These are phyloP conservation scores for Seladonia tumulorum DNA, from an alignment of 2,888 invertebrate species.

Conservation along the genomic window DNA sequence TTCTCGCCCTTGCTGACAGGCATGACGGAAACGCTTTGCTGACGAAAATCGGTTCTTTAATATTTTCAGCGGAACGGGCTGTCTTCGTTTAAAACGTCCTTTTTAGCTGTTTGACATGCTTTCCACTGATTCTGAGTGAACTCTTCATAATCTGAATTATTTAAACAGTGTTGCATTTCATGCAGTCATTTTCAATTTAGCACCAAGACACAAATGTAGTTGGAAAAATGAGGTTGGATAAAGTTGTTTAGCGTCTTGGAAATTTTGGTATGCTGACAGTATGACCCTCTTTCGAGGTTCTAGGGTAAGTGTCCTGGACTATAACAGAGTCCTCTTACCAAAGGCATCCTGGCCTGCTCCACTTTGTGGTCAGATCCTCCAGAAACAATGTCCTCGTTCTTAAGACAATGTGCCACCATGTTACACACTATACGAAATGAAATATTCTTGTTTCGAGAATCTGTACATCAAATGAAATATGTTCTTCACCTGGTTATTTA, in stretches of 20 bases:
- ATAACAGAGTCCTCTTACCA: conserved; percentile 1
- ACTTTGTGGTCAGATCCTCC: not conserved
- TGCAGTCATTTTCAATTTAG: too few species aligned
- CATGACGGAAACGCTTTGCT: not conserved
- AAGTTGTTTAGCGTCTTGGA: not conserved
- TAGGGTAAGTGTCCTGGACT: not conserved
- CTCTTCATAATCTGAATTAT: too few species aligned
- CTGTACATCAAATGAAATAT: not conserved
- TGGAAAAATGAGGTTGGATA: too few species aligned
- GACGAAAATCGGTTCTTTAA: not conserved
- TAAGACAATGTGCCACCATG: not conserved
- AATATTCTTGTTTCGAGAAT: not conserved
- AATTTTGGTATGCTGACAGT: not conserved
- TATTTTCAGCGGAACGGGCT: not conserved
- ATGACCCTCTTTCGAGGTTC: not conserved
- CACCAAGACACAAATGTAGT: too few species aligned
- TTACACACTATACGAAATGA: not conserved
- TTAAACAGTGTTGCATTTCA: too few species aligned
- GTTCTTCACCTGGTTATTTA: not conserved
- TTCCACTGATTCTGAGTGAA: not conserved
- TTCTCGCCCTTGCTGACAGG: not conserved
- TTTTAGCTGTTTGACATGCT: not conserved
- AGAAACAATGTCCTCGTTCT: not conserved
- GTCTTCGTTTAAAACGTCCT: not conserved
- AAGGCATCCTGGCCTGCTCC: not conserved